Conservation (phyloP, 2,888 invertebrate genomes). For the Carpatolechia fugitivella region DNA sequence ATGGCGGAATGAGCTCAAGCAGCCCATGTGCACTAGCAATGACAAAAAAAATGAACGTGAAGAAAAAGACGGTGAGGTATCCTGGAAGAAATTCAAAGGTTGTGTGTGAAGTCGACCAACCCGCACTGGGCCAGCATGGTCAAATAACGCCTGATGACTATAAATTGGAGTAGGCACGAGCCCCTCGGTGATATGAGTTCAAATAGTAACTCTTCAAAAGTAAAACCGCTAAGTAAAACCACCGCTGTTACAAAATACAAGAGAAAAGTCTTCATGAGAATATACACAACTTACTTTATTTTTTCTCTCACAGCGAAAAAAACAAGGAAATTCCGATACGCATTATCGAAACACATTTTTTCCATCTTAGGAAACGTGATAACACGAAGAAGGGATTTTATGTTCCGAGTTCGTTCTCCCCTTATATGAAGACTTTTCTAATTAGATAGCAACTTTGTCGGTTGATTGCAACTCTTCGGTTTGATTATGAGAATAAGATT, state of each 20-base stretch:
- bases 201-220: too few species aligned
- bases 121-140: too few species aligned
- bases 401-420: constrained; percentile 34
- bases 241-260: neutral
- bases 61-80: too few species aligned
- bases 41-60: too few species aligned
- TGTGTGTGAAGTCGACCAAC: too few species aligned
- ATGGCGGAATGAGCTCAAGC: too few species aligned
- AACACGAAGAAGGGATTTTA: constrained; percentile 64
- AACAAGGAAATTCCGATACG: constrained; percentile 42
- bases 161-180: too few species aligned
- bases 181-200: too few species aligned
- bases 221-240: neutral
- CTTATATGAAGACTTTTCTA: constrained; percentile 46
- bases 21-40: too few species aligned
- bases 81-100: too few species aligned
- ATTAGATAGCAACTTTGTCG: constrained; percentile 42
- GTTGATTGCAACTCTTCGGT: constrained; percentile 16
- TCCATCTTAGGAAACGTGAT: constrained; percentile 53
- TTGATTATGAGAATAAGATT: constrained; percentile 13
- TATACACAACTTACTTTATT: neutral
- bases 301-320: constrained; percentile 21
- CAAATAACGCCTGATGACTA: too few species aligned
- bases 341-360: constrained; percentile 64
- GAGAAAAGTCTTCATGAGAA: neutral